A percentile compares a stretch with the other conserved stretches of the same genome.
These are phyloP conservation scores for Tanypteryx hageni DNA, from an alignment of 2,888 invertebrate species.

Conservation along the genomic window DNA sequence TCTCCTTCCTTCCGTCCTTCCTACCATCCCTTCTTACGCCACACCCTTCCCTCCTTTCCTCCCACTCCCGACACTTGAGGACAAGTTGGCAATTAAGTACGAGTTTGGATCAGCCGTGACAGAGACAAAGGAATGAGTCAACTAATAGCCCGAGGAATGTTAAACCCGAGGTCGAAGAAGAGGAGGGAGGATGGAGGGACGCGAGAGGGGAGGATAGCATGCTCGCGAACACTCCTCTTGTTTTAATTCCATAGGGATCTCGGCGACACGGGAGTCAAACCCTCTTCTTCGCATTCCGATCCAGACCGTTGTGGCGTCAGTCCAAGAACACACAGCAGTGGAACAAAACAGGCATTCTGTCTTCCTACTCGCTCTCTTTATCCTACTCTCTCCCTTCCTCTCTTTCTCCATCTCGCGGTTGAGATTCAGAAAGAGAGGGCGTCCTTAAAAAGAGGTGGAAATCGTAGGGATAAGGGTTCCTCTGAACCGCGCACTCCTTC, in stretches of 20 bases:
- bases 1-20: conserved; percentile 13
- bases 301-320: conserved; percentile 39
- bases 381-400: background rate
- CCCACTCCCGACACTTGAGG: conserved; percentile 59
- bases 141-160: conserved; percentile 64
- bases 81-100: conserved; percentile 64
- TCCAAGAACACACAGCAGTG: conserved; percentile 59
- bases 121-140: conserved; percentile 64
- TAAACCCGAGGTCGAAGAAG: conserved; percentile 35
- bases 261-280: conserved; percentile 62
- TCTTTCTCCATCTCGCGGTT: background rate
- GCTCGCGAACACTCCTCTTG: conserved; percentile 51
- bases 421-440: background rate
- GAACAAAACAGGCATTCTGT: conserved; percentile 61
- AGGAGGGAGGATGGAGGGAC: background rate
- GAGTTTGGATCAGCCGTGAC: conserved; percentile 63
- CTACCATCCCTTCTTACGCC: background rate
- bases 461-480: background rate
- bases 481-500: background rate
- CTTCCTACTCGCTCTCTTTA: background rate
- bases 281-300: conserved; percentile 53
- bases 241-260: conserved; percentile 60
- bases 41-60: conserved; percentile 8
- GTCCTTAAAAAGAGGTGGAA: background rate
- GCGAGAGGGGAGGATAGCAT: background rate